Evolutionary conservation across 2,888 invertebrate species (phyloP).

Genomic region (Heliconius cydno): DNA sequence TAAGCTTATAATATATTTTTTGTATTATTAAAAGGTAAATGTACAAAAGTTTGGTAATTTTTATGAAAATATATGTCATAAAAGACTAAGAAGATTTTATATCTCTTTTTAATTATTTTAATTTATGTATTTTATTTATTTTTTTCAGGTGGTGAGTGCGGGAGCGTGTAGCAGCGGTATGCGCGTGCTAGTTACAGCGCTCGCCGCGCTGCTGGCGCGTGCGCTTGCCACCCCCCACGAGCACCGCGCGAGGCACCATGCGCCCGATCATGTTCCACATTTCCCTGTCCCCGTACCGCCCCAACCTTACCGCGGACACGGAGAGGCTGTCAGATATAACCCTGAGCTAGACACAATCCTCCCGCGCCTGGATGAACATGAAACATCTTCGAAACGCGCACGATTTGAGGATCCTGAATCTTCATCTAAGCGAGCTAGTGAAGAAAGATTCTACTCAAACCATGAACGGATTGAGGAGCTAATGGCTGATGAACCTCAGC

Average conservation of each 20-base stretch:
- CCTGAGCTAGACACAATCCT: conserved; percentile 82
- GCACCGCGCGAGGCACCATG: conserved; percentile 80
- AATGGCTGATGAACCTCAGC: conserved; percentile 76
- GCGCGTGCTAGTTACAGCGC: conserved; percentile 79
- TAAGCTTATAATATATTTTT: too few relatives aligned
- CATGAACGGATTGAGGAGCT: conserved; percentile 71
- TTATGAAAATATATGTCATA: too few relatives aligned
- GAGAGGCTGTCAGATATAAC: conserved; percentile 82
- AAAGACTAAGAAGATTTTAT: too few relatives aligned
- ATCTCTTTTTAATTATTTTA: not conserved
- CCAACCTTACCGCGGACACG: conserved; percentile 82
- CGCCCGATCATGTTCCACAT: conserved; percentile 72
- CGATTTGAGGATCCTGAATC: conserved; percentile 69
- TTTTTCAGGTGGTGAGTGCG: conserved; percentile 74
- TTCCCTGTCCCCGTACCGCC: conserved; percentile 70
- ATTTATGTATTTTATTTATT: not conserved
- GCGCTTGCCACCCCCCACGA: conserved; percentile 78
- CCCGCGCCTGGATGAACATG: conserved; percentile 73
- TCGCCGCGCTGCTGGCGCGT: conserved; percentile 78
- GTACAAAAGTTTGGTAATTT: too few relatives aligned
- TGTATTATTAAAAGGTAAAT: too few relatives aligned
- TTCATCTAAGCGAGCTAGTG: conserved; percentile 71
- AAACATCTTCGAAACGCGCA: conserved; percentile 73
- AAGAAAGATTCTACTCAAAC: conserved; percentile 73
- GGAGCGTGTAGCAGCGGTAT: conserved; percentile 76